These are phyloP conservation scores for Anguilla japonica DNA, from an alignment of 2,113 vertebrate genomes.

Conservation along the genomic window DNA sequence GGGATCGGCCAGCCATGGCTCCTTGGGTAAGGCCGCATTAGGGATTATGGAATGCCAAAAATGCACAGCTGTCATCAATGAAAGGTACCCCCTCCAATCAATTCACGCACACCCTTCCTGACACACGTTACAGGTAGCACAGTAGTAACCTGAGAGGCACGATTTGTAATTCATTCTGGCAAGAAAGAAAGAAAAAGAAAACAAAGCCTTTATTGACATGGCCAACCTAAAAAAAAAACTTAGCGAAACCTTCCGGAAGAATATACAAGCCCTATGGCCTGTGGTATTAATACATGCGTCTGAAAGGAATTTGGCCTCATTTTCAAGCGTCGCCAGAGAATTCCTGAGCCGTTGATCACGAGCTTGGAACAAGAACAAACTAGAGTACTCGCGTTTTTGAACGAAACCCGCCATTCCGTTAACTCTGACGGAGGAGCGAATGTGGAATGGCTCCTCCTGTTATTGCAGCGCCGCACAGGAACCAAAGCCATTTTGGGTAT, in stretches of 20 bases:
- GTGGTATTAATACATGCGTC: background rate
- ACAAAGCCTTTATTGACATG: background rate
- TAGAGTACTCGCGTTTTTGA: background rate
- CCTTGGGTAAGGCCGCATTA: background rate
- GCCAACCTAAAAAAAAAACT: background rate
- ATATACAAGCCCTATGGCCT: background rate
- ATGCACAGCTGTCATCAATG: background rate
- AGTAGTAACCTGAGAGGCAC: background rate
- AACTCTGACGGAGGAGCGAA: background rate
- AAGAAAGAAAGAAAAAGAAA: background rate
- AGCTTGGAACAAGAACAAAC: background rate
- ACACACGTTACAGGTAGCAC: background rate
- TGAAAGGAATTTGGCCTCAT: conserved; percentile 3
- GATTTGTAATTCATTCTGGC: background rate
- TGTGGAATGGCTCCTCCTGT: background rate
- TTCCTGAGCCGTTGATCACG: background rate
- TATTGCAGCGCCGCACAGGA: background rate
- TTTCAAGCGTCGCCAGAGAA: background rate
- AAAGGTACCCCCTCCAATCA: background rate
- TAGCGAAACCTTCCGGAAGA: background rate
- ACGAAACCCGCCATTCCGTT: background rate
- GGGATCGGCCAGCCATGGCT: too few species aligned
- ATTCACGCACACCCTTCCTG: background rate
- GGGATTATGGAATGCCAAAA: background rate
- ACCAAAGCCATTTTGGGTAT: background rate